Conservation (phyloP, 2,113 vertebrate species). For the Pelusios castaneus region DNA sequence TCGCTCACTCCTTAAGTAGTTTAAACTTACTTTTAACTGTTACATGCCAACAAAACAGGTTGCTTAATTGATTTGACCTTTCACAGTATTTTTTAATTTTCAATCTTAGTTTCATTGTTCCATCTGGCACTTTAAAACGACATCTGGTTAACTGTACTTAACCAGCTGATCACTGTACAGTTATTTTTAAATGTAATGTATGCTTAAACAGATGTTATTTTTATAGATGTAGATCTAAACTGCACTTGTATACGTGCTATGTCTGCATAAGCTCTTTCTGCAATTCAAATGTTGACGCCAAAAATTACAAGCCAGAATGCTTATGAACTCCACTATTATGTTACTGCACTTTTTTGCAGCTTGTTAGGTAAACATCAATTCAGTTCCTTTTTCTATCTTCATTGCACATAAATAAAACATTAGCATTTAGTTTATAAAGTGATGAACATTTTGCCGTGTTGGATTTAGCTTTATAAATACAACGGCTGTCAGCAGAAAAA, state of each 20-base stretch:
- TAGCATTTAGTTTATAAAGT: constrained; percentile 87
- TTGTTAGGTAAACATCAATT: constrained; percentile 91
- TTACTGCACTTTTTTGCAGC: constrained; percentile 83
- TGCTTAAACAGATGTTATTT: constrained; percentile 99
- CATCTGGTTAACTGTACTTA: constrained; percentile 99
- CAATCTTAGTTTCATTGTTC: constrained; percentile 99
- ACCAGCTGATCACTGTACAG: constrained; percentile 98
- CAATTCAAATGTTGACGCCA: constrained; percentile 92
- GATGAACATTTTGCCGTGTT: constrained; percentile 88
- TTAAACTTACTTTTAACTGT: constrained; percentile 96
- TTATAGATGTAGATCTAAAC: constrained; percentile 95
- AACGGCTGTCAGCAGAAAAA: constrained; percentile 88
- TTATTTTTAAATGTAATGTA: constrained; percentile 99
- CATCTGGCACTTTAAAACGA: constrained; percentile 99
- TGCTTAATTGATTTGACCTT: constrained; percentile 99
- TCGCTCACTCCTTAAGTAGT: constrained; percentile 83
- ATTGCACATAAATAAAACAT: constrained; percentile 91
- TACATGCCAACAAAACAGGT: constrained; percentile 96
- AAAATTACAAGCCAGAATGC: constrained; percentile 86
- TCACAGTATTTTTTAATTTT: constrained; percentile 97
- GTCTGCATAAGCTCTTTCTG: constrained; percentile 89
- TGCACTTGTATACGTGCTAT: constrained; percentile 84
- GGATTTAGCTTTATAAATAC: constrained; percentile 87
- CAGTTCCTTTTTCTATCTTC: constrained; percentile 84
- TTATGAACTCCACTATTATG: constrained; percentile 84